Base-by-base conservation (phyloP, 2,888 invertebrate genomes). In the Apamea sordens region DNA sequence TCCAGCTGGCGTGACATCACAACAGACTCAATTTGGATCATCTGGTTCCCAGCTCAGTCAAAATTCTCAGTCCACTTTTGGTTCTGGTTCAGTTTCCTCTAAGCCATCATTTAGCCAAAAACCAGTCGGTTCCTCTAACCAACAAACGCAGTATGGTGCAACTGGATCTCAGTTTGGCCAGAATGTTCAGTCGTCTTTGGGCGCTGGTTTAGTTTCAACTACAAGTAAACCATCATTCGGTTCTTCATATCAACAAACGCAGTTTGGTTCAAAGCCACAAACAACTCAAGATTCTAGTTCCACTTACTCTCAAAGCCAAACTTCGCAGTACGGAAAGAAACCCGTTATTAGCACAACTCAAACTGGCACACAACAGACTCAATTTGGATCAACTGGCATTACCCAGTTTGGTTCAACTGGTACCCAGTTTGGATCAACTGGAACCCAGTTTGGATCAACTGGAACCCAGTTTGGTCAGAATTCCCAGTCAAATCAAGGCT, bases 281-380 rank as follows among this genome's bases (percentile, higher is more conserved):
- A 59, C 28, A 18, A 69, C 28, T 5, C 63, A 61, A n/a, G 65
- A 71, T 10, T 72, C 77, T 32, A 32, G 70, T 76, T 79, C 47
- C 2, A 79, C 69, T 24, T 64, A 18, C n/a, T 36, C 53, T n/a
- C 50, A 77, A 56, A 53, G 63, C 0, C 79, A 78, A 68, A 67
- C 65, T 7, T 78, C 68, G 0, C 77, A 77, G 11, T 68, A 32
- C 10, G 61, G 15, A 10, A 67, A 77, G 11, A 68, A 78, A 47
- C 78, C 72, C 3, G 36, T 67, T 67, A 41, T 63, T 2, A 61
- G 70, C 24, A 36, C 71, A 24, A 24, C 47, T 13, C 75, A 79
- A 69, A 64, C 59, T n/a, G 76, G 63, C 15, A 36, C 82, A 41
- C 89, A 88, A 80, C 80, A 53, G 21, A 2, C 70, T 32, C 79